Evolutionary conservation across 2,113 vertebrate species (phyloP), one percentile per base, ranked within the genome.

Genomic region (Hylia prasina): DNA sequence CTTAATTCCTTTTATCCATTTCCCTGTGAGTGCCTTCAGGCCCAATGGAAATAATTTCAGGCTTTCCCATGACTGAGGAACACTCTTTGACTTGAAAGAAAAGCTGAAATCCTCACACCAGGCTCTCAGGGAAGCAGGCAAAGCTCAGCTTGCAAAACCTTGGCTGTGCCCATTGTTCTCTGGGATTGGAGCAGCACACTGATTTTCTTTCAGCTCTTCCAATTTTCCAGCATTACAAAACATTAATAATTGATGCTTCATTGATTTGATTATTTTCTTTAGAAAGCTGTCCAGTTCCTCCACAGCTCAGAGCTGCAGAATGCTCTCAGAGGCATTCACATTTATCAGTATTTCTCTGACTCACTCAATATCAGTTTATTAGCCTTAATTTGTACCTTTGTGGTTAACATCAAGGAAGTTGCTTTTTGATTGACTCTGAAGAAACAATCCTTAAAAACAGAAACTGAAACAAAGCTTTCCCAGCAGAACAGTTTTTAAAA

Each of bases 231-330:
- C 75, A 90, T 63, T 87, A 91, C 7, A 73, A 54, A 85, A 50
- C 63, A 85, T 94, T 72, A 87, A 96, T 94, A 91, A 95, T 91
- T 82, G 68, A 95, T 50, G 94, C 39, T 53, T 42, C 82, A 93
- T 90, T 88, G 91, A 96, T 91, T 85, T 65, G 44, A 89, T 95
- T 93, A 86, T 90, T 94, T 95, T 93, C 90, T 92, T 92, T 35
- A 93, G 57, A 83, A 93, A 48, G 48, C 23, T 78, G 37, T 21
- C 84, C 13, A 37, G 90, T 27, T 92, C 61, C 57, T 87, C 79
- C 76, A 33, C 64, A 77, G 63, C 90, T 72, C 69, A 78, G 58
- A 93, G 82, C 57, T 79, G 72, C 73, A 82, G 48, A 91, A 80
- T 7, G 65, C 42, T 94, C 87, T 92, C 83, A 23, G 63, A 95